These are phyloP conservation scores for Scylla paramamosain DNA, from an alignment of 1,140 invertebrate genomes.

Conservation along the genomic window DNA sequence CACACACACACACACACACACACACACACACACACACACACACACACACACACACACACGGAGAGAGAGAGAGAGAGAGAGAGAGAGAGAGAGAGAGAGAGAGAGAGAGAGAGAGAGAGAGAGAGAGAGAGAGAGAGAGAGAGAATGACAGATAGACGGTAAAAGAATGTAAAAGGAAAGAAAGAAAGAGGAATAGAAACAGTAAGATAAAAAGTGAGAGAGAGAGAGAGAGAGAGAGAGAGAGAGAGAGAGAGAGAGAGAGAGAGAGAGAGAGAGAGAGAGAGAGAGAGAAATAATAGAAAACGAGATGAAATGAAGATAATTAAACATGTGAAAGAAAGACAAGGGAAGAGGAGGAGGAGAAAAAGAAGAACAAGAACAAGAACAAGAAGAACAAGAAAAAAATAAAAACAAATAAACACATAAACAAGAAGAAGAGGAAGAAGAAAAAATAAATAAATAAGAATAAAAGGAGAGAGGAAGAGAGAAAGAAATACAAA, in stretches of 20 bases:
- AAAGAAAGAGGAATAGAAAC: not conserved
- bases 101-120: not conserved
- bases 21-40: too few species aligned
- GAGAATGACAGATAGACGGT: not conserved
- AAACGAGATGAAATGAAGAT: not conserved
- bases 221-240: not conserved
- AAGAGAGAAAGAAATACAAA: not conserved
- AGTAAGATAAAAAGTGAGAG: not conserved
- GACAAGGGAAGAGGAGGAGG: not conserved
- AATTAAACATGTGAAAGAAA: not conserved
- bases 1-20: too few species aligned
- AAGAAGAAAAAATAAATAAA: not conserved
- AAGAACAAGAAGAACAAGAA: not conserved
- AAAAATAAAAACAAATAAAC: not conserved
- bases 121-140: not conserved
- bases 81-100: not conserved
- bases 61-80: conserved; percentile 9
- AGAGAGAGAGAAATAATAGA: not conserved
- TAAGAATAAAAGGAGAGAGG: not conserved
- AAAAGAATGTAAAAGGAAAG: not conserved
- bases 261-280: not conserved
- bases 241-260: not conserved
- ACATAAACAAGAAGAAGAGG: not conserved
- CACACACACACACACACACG: too few species aligned
- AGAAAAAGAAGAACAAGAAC: not conserved